Conservation (phyloP, 2,113 vertebrate genomes). For the Phoxinus phoxinus region DNA sequence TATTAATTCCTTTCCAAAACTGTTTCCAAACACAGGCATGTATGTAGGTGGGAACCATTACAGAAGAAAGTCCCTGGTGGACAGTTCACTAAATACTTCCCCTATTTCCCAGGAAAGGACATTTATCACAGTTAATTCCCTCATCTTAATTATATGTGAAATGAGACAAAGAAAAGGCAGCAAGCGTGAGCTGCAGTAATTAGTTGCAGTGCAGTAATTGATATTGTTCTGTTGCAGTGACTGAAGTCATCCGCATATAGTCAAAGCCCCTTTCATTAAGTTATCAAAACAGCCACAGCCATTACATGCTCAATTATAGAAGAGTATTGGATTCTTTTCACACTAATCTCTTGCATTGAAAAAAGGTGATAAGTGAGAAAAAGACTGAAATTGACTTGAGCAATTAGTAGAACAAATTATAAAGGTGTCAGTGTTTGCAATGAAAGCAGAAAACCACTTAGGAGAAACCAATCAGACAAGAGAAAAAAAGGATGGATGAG, state of each 20-base stretch:
- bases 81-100: constrained; percentile 35
- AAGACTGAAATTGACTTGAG: constrained; percentile 58
- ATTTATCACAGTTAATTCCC: constrained; percentile 58
- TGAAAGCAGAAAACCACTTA: constrained; percentile 36
- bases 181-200: constrained; percentile 53
- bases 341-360: constrained; percentile 56
- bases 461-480: constrained; percentile 46
- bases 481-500: not conserved
- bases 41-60: not conserved
- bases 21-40: not conserved
- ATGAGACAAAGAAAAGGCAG: constrained; percentile 54
- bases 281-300: constrained; percentile 57
- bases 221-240: constrained; percentile 60
- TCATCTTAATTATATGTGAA: constrained; percentile 61
- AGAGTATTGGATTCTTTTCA: constrained; percentile 51
- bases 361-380: constrained; percentile 57
- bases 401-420: constrained; percentile 56
- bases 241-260: constrained; percentile 52
- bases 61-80: constrained; percentile 18
- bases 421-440: constrained; percentile 43
- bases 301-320: constrained; percentile 64
- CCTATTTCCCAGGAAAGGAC: constrained; percentile 47
- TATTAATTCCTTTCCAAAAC: not conserved
- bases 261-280: constrained; percentile 61
- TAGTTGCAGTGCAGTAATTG: constrained; percentile 58